Evolutionary conservation across 2,113 vertebrate genomes (phyloP), one percentile per base, ranked within the genome.

Genomic region (Plectropomus leopardus): DNA sequence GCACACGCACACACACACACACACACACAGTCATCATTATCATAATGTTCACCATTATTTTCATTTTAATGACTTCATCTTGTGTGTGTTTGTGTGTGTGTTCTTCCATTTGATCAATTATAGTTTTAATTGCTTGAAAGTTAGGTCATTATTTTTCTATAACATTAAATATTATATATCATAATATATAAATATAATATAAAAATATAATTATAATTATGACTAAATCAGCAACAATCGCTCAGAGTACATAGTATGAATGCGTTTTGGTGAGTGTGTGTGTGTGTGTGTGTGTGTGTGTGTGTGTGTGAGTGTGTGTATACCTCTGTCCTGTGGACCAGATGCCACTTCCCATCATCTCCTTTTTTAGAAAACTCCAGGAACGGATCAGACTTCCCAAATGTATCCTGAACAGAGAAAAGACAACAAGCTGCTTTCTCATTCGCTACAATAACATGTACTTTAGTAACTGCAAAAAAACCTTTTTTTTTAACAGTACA

Each of bases 381-480:
- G 92, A 98, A 98, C 0, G 96, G 97, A 94, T 99, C 97, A 0
- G 96, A 99, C 91, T 99, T 99, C 44, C 97, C 97, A 83, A 99
- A 95, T 34, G 96, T 92, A 84, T 99, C 98, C 97, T 99, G 86
- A 44, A 77, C 17, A 87, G n/a, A 72, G 14, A n/a, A 45, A 61
- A 66, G 2, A 71, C n/a, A 72, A 21, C 21, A 47, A 6, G 69
- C 13, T 7, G 5, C 13, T 11, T 4, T 10, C 23, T 75, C 21
- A 61, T 36, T 55, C 11, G 9, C 16, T 19, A n/a, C 3, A 6
- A 50, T 26, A 19, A 24, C 4, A 5, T 58, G 10, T 26, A 1
- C 3, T 32, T 7, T 32, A n/a, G 32, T 32, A 32, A 32, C 32
- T n/a, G n/a, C n/a, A n/a, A n/a, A n/a, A n/a, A n/a, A n/a, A n/a